Conservation (phyloP, 1,140 invertebrate species). For the Eriocheir sinensis region DNA sequence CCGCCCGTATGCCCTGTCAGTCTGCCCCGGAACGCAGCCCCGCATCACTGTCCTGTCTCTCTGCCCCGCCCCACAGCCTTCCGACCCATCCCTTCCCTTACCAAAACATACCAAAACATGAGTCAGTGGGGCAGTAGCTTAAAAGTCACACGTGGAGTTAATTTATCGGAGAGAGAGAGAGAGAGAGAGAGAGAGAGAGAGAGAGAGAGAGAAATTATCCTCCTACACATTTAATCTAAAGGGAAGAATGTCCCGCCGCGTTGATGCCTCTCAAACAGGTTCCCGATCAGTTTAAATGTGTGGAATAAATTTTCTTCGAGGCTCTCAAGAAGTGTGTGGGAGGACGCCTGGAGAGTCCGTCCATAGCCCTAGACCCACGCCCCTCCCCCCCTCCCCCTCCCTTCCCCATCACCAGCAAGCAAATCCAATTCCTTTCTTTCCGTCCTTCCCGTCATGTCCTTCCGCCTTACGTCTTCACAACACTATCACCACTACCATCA, state of each 20-base stretch:
- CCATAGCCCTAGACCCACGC: too few species aligned
- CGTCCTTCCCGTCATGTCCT: too few species aligned
- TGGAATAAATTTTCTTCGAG: background rate
- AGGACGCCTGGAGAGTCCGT: background rate
- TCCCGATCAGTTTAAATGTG: slow-evolving; percentile 9
- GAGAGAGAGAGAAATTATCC: slow-evolving; percentile 19
- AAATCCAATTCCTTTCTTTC: too few species aligned
- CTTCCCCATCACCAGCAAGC: background rate
- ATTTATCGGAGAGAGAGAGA: slow-evolving; percentile 22
- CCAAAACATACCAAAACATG: too few species aligned
- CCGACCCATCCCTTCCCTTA: too few species aligned
- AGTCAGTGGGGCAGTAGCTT: too few species aligned
- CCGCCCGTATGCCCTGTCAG: background rate
- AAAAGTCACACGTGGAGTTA: too few species aligned
- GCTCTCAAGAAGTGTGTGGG: background rate
- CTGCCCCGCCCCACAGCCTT: too few species aligned
- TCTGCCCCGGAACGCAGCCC: background rate
- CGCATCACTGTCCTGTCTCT: background rate
- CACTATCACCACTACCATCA: background rate
- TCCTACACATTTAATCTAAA: slow-evolving; percentile 17
- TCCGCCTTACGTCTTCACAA: too few species aligned
- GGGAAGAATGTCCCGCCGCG: background rate
- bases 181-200: slow-evolving; percentile 17
- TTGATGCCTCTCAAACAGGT: background rate
- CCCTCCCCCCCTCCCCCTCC: background rate